These are phyloP conservation scores for Aegotheles bennettii DNA, from an alignment of 2,113 vertebrate genomes.

Conservation along the genomic window DNA sequence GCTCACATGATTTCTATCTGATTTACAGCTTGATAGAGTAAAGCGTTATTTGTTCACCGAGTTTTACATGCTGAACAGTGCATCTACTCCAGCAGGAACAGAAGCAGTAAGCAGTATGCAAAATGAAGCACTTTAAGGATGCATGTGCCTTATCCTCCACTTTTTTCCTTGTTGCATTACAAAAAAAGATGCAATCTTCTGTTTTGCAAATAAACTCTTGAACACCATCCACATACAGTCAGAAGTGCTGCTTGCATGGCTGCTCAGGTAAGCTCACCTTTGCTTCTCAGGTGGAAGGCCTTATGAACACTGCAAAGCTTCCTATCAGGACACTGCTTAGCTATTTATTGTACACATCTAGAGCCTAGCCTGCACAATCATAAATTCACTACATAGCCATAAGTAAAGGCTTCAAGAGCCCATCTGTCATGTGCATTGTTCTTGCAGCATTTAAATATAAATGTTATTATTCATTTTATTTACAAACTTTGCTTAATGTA, in stretches of 20 bases:
- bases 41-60: background rate
- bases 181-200: background rate
- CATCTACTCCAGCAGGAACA: background rate
- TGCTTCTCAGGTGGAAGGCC: background rate
- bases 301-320: background rate
- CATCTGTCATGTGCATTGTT: too few relatives aligned
- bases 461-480: too few relatives aligned
- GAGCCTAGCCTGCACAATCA: too few relatives aligned
- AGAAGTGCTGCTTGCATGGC: background rate
- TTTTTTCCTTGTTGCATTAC: background rate
- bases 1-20: background rate
- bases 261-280: background rate
- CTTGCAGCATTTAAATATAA: too few relatives aligned
- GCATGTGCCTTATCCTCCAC: background rate
- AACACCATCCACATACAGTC: background rate
- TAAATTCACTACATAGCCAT: too few relatives aligned
- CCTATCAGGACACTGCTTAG: background rate
- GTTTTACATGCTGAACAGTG: background rate
- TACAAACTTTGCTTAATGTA: too few relatives aligned
- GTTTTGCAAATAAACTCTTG: background rate
- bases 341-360: too few relatives aligned
- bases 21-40: background rate
- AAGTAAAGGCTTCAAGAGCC: too few relatives aligned
- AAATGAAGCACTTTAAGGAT: background rate
- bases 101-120: background rate